These are phyloP conservation scores for Ctenopoma kingsleyae DNA, from an alignment of 2,797 vertebrate species.

Conservation along the genomic window DNA sequence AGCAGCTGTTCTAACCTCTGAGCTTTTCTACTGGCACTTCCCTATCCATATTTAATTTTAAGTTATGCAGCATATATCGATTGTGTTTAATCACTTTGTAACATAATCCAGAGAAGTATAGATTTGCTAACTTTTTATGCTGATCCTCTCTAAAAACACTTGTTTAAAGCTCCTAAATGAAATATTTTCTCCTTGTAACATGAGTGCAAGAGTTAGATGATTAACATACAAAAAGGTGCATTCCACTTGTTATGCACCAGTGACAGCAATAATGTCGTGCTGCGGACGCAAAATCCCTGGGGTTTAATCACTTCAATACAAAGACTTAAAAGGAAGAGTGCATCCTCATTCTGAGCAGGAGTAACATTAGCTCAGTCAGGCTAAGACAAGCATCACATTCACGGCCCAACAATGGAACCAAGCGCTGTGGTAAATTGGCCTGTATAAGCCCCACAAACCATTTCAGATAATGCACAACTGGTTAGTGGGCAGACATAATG, in stretches of 20 bases:
- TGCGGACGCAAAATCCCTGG: constrained; percentile 73
- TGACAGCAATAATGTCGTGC: constrained; percentile 77
- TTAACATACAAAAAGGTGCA: constrained; percentile 82
- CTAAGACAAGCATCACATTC: constrained; percentile 84
- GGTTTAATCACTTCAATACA: constrained; percentile 82
- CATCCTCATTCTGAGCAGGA: constrained; percentile 75
- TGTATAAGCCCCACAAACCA: constrained; percentile 81
- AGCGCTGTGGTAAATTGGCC: constrained; percentile 79
- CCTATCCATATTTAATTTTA: constrained; percentile 45
- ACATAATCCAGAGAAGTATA: constrained; percentile 24
- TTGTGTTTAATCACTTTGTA: constrained; percentile 41
- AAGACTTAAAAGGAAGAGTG: constrained; percentile 70
- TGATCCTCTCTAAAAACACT: neutral
- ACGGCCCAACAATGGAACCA: constrained; percentile 80
- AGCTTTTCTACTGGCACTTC: constrained; percentile 40
- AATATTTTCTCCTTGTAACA: constrained; percentile 43
- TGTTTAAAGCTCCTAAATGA: constrained; percentile 22
- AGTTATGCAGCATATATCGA: constrained; percentile 40
- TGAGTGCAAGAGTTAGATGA: constrained; percentile 62
- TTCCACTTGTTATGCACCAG: constrained; percentile 77
- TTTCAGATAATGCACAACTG: constrained; percentile 81
- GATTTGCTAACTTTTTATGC: constrained; percentile 4
- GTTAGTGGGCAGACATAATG: constrained; percentile 83
- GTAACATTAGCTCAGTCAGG: constrained; percentile 82
- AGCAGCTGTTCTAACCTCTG: constrained; percentile 47